Conservation (phyloP, 1,140 invertebrate species). For the Arion vulgaris region DNA sequence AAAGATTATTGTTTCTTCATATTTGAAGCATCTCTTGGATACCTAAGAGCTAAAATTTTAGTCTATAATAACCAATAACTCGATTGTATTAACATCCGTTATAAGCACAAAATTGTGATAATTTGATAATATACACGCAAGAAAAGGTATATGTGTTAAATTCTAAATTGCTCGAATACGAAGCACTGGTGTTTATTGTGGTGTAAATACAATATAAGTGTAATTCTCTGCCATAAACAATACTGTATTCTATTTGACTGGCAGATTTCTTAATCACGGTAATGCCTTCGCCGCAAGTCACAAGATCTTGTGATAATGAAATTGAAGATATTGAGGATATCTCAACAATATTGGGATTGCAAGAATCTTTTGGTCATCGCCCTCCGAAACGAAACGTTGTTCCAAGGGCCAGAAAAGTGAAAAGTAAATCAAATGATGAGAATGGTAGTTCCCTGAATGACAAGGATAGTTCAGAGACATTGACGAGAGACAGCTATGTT, state of each 20-base stretch:
- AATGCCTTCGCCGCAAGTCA: background rate
- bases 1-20: too few relatives aligned
- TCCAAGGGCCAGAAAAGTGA: slow-evolving; percentile 15
- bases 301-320: slow-evolving; percentile 19
- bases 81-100: too few relatives aligned
- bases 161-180: background rate
- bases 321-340: slow-evolving; percentile 39
- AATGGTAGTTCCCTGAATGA: background rate
- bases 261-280: too few relatives aligned
- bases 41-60: too few relatives aligned
- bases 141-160: background rate
- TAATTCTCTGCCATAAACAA: background rate
- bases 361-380: background rate
- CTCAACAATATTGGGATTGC: too few relatives aligned
- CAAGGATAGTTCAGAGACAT: background rate
- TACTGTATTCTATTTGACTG: background rate
- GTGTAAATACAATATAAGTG: background rate
- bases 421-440: background rate
- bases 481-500: slow-evolving; percentile 29
- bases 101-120: background rate
- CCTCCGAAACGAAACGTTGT: slow-evolving; percentile 1
- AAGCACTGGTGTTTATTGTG: background rate
- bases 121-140: background rate
- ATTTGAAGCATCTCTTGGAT: too few relatives aligned
- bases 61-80: too few relatives aligned